Conservation (phyloP, 1,140 invertebrate species). For the Drosophila carrolli region DNA sequence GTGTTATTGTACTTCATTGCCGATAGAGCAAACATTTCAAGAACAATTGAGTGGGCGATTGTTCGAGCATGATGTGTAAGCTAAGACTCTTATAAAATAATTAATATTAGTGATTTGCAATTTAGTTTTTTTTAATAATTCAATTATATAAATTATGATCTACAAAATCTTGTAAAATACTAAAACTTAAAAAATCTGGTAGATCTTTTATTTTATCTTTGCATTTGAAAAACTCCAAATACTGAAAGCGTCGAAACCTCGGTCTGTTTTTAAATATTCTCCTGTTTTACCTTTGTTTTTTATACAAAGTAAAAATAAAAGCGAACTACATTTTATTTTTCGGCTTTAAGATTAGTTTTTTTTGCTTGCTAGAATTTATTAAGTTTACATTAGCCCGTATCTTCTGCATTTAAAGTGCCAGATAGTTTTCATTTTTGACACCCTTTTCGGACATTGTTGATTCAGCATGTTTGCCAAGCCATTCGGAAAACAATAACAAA, state of each 20-base stretch:
- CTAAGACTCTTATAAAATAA: not conserved
- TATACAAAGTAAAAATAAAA: no score
- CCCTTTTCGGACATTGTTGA: slow-evolving; percentile 50
- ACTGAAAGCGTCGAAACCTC: no score
- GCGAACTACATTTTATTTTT: not conserved
- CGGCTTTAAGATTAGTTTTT: not conserved
- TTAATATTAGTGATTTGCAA: not conserved
- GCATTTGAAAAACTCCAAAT: no score
- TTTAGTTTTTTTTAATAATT: not conserved
- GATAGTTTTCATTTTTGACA: slow-evolving; percentile 30
- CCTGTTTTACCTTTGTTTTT: no score
- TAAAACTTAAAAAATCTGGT: no score
- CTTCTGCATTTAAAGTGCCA: not conserved
- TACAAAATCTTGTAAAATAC: no score
- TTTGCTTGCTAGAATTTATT: not conserved
- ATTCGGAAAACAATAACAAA: slow-evolving; percentile 30
- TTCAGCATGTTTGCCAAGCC: slow-evolving; percentile 32
- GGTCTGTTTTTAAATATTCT: no score
- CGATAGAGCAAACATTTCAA: slow-evolving; percentile 15
- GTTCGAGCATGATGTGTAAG: not conserved
- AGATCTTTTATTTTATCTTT: no score
- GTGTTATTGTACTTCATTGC: slow-evolving; percentile 8
- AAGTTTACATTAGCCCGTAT: not conserved
- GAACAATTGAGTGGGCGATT: not conserved
- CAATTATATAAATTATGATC: no score